phyloP scores from a whole-genome alignment of 2,888 invertebrate species.

The Leptinotarsa haldemani region DNA sequence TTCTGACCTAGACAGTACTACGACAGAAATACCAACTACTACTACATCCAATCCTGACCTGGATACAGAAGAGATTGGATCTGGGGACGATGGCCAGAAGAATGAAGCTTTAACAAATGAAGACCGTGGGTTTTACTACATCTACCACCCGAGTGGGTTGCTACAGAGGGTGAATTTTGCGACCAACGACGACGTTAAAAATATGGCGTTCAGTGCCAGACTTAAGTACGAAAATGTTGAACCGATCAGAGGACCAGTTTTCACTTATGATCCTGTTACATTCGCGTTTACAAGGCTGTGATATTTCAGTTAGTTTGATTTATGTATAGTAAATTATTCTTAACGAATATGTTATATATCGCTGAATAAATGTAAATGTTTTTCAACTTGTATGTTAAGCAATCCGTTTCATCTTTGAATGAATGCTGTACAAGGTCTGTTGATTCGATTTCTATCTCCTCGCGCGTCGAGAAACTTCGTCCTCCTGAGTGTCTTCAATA shows the following conservation, averaged over 20 bases:
- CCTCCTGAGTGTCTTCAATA: too few species aligned
- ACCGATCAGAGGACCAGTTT: constrained; percentile 73
- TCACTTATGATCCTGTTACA: constrained; percentile 65
- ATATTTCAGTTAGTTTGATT: not conserved
- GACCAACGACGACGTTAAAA: constrained; percentile 67
- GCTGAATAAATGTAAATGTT: not conserved
- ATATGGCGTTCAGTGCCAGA: constrained; percentile 76
- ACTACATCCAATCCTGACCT: constrained; percentile 36
- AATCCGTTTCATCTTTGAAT: too few species aligned
- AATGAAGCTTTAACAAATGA: constrained; percentile 45
- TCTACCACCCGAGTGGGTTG: constrained; percentile 73
- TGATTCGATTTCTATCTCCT: too few species aligned
- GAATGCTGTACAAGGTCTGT: too few species aligned
- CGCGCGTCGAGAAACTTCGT: too few species aligned
- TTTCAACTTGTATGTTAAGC: too few species aligned
- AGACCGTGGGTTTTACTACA: constrained; percentile 72
- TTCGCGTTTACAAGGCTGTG: constrained; percentile 20
- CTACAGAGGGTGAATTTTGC: constrained; percentile 74
- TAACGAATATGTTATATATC: not conserved
- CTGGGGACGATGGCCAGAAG: constrained; percentile 2
- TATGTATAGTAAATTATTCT: not conserved
- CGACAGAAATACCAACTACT: constrained; percentile 18
- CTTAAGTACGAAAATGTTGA: constrained; percentile 73
- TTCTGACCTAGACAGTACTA: constrained; percentile 38
- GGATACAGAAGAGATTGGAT: constrained; percentile 38